Evolutionary conservation across 2,888 invertebrate species (phyloP), one percentile per base, ranked within the genome.

Genomic region (Eugnorisma glareosa): DNA sequence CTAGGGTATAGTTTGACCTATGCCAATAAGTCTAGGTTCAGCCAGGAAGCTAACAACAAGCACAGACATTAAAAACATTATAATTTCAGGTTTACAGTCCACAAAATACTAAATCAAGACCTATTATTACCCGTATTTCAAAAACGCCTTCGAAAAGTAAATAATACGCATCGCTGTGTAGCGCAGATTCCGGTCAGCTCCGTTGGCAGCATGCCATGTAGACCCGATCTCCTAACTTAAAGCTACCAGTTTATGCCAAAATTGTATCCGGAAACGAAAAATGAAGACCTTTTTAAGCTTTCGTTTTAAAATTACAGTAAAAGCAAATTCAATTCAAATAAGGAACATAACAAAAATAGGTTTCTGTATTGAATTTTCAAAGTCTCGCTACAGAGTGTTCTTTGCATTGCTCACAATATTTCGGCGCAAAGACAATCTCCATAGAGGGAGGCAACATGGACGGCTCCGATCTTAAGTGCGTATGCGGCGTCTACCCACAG

Each of bases 161-260:
- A 79, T 84, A 79, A 79, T 71, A 75, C 84, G 67, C 67, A 73
- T 45, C 31, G 48, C 81, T 45, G 71, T 73, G 37, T 63, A 77
- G 54, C 13, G 51, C 37, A 51, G 71, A 69, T 83, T 75, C 59
- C 64, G 77, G 85, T 79, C 76, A 77, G 48, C 45, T 61, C 35
- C 6, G 35, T 63, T 83, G 83, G 86, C 83, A 77, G 5, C 13
- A 13, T 73, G 85, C 83, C 86, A 86, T 13, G 31, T 78, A 74
- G 61, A 64, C 59, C n/a, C 48, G 66, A 68, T 35, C 69, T 83
- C 70, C 76, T 48, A 75, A 77, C 67, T 82, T 64, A 74, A 72
- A 71, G 54, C 71, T 28, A 51, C 66, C 57, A 67, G 40, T 70
- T 76, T 77, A 68, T 74, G 74, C 70, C 76, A 73, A 82, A 79